These are phyloP conservation scores for Phocoena sinus DNA, from an alignment of 2,113 vertebrate species.

Conservation along the genomic window DNA sequence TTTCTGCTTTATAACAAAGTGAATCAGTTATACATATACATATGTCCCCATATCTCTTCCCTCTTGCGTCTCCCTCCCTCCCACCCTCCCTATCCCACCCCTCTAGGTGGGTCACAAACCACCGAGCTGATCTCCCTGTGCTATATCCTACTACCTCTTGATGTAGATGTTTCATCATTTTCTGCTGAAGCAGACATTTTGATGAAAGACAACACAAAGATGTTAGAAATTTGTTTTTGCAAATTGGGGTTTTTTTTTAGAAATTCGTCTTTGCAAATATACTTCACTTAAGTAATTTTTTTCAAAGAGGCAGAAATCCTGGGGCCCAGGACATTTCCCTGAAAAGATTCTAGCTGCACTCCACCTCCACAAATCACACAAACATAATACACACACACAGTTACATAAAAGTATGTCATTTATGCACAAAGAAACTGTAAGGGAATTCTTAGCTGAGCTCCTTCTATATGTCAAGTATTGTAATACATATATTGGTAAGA, in stretches of 20 bases:
- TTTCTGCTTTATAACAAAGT: too few relatives aligned
- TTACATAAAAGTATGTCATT: neutral
- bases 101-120: too few relatives aligned
- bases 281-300: neutral
- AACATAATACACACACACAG: neutral
- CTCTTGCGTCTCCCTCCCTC: too few relatives aligned
- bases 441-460: neutral
- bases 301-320: neutral
- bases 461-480: neutral
- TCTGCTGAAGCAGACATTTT: neutral
- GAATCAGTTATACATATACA: too few relatives aligned
- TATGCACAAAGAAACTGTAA: neutral
- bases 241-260: neutral
- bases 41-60: too few relatives aligned
- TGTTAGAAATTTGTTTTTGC: neutral
- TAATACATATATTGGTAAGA: neutral
- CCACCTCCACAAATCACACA: neutral
- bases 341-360: neutral
- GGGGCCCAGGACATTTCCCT: neutral
- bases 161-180: neutral
- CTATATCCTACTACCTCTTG: constrained; percentile 76
- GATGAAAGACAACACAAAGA: neutral
- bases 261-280: neutral
- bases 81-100: too few relatives aligned
- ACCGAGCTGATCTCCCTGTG: too few relatives aligned